These are phyloP conservation scores for Colinus virginianus DNA, from an alignment of 2,113 vertebrate species.

Conservation along the genomic window DNA sequence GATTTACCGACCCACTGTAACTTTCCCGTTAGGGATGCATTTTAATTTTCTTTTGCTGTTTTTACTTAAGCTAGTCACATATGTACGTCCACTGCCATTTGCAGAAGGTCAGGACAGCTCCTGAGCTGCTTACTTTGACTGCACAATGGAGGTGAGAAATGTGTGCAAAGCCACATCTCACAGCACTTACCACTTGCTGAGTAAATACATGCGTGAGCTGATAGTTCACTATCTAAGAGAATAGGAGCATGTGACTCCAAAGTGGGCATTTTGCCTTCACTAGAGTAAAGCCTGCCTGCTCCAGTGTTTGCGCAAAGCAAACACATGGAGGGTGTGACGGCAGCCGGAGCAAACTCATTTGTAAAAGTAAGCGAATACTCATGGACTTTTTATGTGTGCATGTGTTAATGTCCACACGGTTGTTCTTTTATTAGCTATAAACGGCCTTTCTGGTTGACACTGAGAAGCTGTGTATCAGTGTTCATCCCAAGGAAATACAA, in stretches of 20 bases:
- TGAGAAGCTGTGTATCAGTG: background rate
- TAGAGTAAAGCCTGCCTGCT: background rate
- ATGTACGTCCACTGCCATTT: background rate
- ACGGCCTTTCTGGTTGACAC: constrained; percentile 23
- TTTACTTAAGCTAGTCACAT: background rate
- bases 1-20: background rate
- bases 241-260: background rate
- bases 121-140: background rate
- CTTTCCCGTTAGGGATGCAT: background rate
- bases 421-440: constrained; percentile 18
- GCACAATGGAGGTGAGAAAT: background rate
- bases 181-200: background rate
- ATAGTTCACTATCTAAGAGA: background rate
- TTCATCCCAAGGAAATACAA: constrained; percentile 1
- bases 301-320: constrained; percentile 54
- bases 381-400: background rate
- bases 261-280: background rate
- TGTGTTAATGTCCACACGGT: background rate
- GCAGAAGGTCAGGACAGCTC: background rate
- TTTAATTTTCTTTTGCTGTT: background rate
- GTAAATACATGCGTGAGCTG: background rate
- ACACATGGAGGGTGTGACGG: background rate
- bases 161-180: background rate
- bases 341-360: constrained; percentile 39
- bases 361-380: constrained; percentile 51